These are phyloP conservation scores for Perca fluviatilis DNA, from an alignment of 2,113 vertebrate species.

Conservation along the genomic window DNA sequence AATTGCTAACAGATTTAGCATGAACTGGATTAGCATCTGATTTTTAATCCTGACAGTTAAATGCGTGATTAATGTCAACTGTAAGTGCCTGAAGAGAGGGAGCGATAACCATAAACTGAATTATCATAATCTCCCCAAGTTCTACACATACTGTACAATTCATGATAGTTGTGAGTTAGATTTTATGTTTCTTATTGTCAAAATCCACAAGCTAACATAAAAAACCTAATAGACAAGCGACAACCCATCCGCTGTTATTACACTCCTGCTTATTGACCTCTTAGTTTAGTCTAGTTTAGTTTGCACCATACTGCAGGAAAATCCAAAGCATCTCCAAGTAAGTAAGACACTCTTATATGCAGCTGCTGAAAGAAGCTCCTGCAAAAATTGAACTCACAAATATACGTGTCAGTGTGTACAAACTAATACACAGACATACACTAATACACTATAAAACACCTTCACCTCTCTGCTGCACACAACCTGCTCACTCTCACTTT, in stretches of 20 bases:
- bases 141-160: slow-evolving; percentile 11
- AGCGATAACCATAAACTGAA: slow-evolving; percentile 49
- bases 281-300: slow-evolving; percentile 71
- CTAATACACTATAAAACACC: slow-evolving; percentile 46
- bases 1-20: slow-evolving; percentile 55
- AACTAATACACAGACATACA: slow-evolving; percentile 2
- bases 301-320: slow-evolving; percentile 49
- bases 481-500: slow-evolving; percentile 47
- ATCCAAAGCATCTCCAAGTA: slow-evolving; percentile 50
- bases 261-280: slow-evolving; percentile 73
- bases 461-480: slow-evolving; percentile 48
- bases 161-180: slow-evolving; percentile 23
- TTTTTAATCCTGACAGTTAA: slow-evolving; percentile 42
- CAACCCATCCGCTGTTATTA: slow-evolving; percentile 67
- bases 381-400: slow-evolving; percentile 55
- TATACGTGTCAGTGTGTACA: slow-evolving; percentile 37
- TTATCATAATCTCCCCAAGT: slow-evolving; percentile 22
- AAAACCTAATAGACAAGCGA: slow-evolving; percentile 25
- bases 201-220: slow-evolving; percentile 44
- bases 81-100: slow-evolving; percentile 25
- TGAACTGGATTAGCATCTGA: slow-evolving; percentile 41
- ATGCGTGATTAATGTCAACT: slow-evolving; percentile 42
- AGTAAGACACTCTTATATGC: slow-evolving; percentile 44
- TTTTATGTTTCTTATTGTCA: slow-evolving; percentile 53
- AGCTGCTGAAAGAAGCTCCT: slow-evolving; percentile 18